phyloP scores from a whole-genome alignment of 2,113 vertebrate genomes.

The Conger conger region DNA sequence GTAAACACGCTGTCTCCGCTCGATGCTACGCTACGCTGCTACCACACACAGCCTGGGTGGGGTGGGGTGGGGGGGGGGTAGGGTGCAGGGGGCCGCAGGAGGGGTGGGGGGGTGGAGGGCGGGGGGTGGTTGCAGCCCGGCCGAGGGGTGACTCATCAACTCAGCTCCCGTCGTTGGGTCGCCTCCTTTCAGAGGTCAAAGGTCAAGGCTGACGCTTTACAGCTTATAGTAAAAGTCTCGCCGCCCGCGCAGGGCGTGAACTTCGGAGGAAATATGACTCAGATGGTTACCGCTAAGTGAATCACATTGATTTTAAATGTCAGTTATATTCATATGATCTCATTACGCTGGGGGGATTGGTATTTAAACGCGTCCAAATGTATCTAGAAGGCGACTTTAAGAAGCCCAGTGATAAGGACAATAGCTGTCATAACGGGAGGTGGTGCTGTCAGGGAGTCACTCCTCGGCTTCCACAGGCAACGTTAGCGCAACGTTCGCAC shows the following conservation, averaged over 20 bases:
- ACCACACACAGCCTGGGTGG: too few relatives aligned
- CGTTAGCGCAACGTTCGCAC: conserved; percentile 4
- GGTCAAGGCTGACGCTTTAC: not conserved
- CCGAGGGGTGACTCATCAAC: conserved; percentile 17
- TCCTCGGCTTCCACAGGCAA: conserved; percentile 9
- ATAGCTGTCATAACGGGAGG: too few relatives aligned
- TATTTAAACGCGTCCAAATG: not conserved
- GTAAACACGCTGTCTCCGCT: not conserved
- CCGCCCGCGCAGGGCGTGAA: not conserved
- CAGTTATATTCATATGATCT: too few relatives aligned
- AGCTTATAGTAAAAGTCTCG: too few relatives aligned
- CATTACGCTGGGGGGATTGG: too few relatives aligned
- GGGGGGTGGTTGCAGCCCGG: not conserved
- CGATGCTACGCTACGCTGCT: too few relatives aligned
- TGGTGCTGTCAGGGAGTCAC: conserved; percentile 4
- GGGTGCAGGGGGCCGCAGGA: too few relatives aligned
- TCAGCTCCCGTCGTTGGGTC: not conserved
- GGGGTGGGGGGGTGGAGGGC: not conserved
- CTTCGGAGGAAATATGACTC: not conserved
- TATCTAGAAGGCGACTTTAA: not conserved
- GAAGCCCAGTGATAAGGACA: too few relatives aligned
- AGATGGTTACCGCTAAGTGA: not conserved
- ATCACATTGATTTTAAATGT: not conserved
- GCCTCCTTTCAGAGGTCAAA: too few relatives aligned
- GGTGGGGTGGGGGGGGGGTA: too few relatives aligned